Percentiles rank a stretch among this genome's conserved stretches.
These are phyloP conservation scores for Deilephila elpenor DNA, from an alignment of 2,888 invertebrate species.

Conservation along the genomic window DNA sequence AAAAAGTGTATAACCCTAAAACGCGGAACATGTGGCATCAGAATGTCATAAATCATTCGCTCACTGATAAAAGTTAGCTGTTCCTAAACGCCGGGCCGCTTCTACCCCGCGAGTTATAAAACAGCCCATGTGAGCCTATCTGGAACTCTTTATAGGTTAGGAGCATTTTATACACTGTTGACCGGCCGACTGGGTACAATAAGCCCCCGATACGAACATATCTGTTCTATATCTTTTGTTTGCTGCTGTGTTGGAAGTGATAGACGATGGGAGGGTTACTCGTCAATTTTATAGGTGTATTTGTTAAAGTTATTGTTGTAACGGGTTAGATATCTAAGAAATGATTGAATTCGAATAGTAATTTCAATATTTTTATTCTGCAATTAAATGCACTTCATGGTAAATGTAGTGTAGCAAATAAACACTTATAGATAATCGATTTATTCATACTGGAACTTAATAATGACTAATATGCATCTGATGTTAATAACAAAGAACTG, in stretches of 20 bases:
- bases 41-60: slow-evolving; percentile 34
- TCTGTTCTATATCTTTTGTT: background rate
- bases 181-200: slow-evolving; percentile 45
- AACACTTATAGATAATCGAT: no score
- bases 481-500: no score
- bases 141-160: slow-evolving; percentile 51
- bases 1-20: background rate
- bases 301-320: background rate
- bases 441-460: no score
- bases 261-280: background rate
- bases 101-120: slow-evolving; percentile 47
- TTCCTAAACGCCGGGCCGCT: slow-evolving; percentile 47
- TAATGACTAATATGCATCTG: no score
- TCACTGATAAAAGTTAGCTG: slow-evolving; percentile 48
- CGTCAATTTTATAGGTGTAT: background rate
- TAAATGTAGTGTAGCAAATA: no score
- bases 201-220: slow-evolving; percentile 40
- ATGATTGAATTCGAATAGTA: no score
- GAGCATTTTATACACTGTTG: slow-evolving; percentile 49
- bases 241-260: background rate
- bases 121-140: slow-evolving; percentile 51
- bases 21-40: slow-evolving; percentile 27
- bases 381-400: no score
- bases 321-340: no score
- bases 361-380: no score